Evolutionary conservation across 2,113 vertebrate species (phyloP).

Genomic region (Neogobius melanostomus): DNA sequence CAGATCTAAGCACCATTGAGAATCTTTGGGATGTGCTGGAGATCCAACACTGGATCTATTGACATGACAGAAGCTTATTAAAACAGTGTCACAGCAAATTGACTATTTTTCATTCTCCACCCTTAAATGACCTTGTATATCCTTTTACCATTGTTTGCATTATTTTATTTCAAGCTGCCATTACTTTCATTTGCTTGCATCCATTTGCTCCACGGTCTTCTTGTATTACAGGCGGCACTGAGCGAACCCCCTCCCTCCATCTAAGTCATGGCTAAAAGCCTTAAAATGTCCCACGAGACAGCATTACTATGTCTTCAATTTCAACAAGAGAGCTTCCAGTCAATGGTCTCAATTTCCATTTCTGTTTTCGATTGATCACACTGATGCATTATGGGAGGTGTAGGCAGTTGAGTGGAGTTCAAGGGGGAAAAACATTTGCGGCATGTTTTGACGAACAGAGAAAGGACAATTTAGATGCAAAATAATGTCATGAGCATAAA

Average conservation of each 20-base stretch:
- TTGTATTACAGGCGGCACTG: constrained; percentile 24
- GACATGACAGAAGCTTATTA: no score
- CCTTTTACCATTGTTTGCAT: constrained; percentile 9
- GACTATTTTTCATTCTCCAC: not conserved
- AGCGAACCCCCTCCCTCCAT: constrained; percentile 26
- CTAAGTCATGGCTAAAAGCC: constrained; percentile 44
- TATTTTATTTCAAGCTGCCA: constrained; percentile 15
- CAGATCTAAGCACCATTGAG: no score
- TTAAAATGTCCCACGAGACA: constrained; percentile 49
- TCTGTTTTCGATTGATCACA: constrained; percentile 63
- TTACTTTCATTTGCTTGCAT: constrained; percentile 21
- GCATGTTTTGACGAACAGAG: constrained; percentile 33
- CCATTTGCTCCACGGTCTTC: constrained; percentile 16
- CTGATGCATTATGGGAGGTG: constrained; percentile 53
- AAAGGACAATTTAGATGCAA: constrained; percentile 10
- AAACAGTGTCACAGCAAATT: no score
- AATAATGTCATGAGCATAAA: constrained; percentile 9
- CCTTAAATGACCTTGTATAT: constrained; percentile 2
- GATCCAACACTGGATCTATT: no score
- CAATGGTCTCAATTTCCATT: constrained; percentile 56
- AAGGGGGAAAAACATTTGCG: constrained; percentile 36
- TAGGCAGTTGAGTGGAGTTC: constrained; percentile 22
- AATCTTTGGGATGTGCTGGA: no score
- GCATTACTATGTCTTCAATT: constrained; percentile 59
- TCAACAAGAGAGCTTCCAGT: constrained; percentile 59